phyloP scores from a whole-genome alignment of 2,113 vertebrate genomes.

The Cyphomyrus discorhynchus region DNA sequence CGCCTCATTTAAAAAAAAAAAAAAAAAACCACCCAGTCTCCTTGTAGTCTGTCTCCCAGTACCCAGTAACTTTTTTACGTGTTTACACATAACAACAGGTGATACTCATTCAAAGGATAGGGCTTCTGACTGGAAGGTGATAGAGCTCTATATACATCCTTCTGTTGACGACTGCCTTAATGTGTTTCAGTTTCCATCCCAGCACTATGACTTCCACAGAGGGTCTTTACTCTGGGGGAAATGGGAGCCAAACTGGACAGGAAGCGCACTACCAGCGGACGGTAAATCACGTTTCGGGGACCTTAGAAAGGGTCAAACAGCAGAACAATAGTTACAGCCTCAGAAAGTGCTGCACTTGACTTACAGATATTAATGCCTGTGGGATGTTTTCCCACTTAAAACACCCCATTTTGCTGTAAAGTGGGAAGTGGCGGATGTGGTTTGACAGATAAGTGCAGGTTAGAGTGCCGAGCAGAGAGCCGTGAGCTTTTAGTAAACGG shows the following conservation, averaged over 20 bases:
- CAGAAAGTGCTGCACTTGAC: background rate
- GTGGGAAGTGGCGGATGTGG: background rate
- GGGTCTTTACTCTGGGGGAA: background rate
- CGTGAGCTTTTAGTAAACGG: background rate
- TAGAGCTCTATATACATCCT: background rate
- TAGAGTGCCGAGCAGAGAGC: background rate
- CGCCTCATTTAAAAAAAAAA: background rate
- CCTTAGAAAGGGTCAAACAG: background rate
- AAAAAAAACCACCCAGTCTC: background rate
- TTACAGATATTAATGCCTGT: background rate
- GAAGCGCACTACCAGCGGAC: background rate
- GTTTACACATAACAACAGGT: background rate
- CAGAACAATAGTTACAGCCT: background rate
- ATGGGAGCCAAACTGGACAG: background rate
- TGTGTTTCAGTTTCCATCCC: background rate
- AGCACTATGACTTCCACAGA: background rate
- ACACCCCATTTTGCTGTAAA: background rate
- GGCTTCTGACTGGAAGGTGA: background rate
- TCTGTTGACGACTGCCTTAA: background rate
- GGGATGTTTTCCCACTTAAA: conserved; percentile 12
- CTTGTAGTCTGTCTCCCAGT: background rate
- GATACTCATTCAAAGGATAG: background rate
- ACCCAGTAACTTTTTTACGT: background rate
- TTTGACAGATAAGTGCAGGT: conserved; percentile 6
- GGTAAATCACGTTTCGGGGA: background rate